Evolutionary conservation across 2,113 vertebrate genomes (phyloP).

Genomic region (Theristicus caerulescens): DNA sequence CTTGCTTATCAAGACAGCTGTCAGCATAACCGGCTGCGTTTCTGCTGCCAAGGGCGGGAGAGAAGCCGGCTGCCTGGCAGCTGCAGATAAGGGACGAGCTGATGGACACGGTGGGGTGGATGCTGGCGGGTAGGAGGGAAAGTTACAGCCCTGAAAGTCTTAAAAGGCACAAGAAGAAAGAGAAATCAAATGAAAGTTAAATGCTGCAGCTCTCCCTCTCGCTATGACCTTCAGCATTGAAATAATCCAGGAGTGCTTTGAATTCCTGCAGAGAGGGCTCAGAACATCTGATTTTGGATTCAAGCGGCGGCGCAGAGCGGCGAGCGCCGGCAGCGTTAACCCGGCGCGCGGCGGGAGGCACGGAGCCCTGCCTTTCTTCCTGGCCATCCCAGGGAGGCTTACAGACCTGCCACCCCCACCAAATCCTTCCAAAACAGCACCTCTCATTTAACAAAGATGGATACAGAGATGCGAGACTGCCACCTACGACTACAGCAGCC

Average conservation of each 20-base stretch:
- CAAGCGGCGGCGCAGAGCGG: background rate
- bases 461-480: accelerated
- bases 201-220: background rate
- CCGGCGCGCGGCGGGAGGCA: accelerated
- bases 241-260: background rate
- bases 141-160: background rate
- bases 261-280: background rate
- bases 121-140: background rate
- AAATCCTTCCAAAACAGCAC: background rate
- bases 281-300: background rate
- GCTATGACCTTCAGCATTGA: background rate
- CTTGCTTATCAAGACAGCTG: background rate
- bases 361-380: background rate
- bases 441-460: accelerated
- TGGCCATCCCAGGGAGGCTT: too few species aligned
- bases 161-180: background rate
- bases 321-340: background rate
- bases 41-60: background rate
- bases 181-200: background rate
- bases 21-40: accelerated
- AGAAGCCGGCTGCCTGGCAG: background rate
- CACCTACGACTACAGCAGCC: background rate
- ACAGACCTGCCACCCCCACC: background rate
- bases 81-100: background rate
- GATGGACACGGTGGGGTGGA: background rate